Evolutionary conservation across 2,797 vertebrate species (phyloP), one percentile per base, ranked within the genome.

Genomic region (Coendou prehensilis): DNA sequence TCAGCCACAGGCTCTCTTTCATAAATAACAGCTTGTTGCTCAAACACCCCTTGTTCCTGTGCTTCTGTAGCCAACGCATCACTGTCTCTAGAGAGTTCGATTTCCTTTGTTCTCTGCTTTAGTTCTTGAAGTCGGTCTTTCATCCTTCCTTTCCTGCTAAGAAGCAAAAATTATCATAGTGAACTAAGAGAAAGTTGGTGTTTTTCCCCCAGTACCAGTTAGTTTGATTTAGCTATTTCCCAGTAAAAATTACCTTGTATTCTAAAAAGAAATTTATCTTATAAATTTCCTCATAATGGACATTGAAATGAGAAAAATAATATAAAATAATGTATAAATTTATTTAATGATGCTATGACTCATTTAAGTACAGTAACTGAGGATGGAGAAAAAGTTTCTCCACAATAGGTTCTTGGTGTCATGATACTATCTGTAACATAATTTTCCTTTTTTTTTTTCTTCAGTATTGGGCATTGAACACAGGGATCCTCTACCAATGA

Each of bases 101-200:
- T 97, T 97, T 99, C 99, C 78, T 98, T 99, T 93, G 99, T 99
- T 95, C 95, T 98, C 96, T 99, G 98, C 97, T 98, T 99, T 91
- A 99, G 96, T 97, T 99, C 99, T 92, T 99, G 99, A 97, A 99
- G 98, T 30, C 99, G 99, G 94, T 99, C 99, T 98, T 95, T 99
- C 99, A 99, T 99, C 91, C 98, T 98, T 61, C 18, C 28, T 97
- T 93, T 18, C 2, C 8, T 14, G 17, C 57, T 97, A 78, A 76
- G 63, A 89, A 94, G 54, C 67, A 97, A 94, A 97, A 95, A 91
- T 88, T 61, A 81, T 83, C 80, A 28, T 75, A 71, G 94, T 94
- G 57, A 97, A 87, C 78, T 96, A 86, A 88, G 73, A 57, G 47
- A 75, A 85, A 63, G 61, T 94, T 75, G 30, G 2, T 75, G 3